Base-by-base conservation (phyloP, 2,797 vertebrate species). In the Cossypha polioptera region DNA sequence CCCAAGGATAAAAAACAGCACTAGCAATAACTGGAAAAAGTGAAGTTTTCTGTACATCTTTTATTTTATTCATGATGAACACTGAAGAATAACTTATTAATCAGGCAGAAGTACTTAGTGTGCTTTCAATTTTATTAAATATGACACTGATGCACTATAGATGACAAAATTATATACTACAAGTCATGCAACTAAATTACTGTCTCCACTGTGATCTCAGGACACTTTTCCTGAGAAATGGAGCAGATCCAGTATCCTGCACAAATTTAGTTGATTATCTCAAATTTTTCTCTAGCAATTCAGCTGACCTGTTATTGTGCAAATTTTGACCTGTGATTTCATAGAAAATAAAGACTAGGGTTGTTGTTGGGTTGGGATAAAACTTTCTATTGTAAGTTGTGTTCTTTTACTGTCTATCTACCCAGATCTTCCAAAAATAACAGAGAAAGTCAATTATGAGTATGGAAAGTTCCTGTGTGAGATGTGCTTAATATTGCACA, bases 281-380 rank as follows among this genome's bases (percentile, higher is more conserved):
- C 45, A n/a, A 38, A 38, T 63, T 92, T 89, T 92, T 31, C 47
- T 67, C 47, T 17, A 43, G 50, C 31, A 77, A 74, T 73, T 82
- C 58, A 92, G 13, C 47, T 89, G 92, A 92, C 61, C 55, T 1
- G 0, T 8, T 68, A 29, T 79, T 74, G 68, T 74, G 57, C 31
- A 86, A 11, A 78, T 89, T 91, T 72, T 87, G 72, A 91, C 88
- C 81, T 58, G 35, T 65, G 85, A 87, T 78, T 79, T 82, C 78
- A 85, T 4, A 68, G 76, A 82, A 92, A 95, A 67, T 67, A 67
- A 82, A 86, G 45, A 38, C 47, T 58, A 11, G 43, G 22, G 48
- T 79, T 74, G 43, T 40, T 65, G 29, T 58, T 92, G 74, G 55
- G 82, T 16, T 36, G n/a, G 13, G 36, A 80, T 86, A 79, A 63